These are phyloP conservation scores for Tympanoctomys barrerae DNA, from an alignment of 2,797 vertebrate species.

Conservation along the genomic window DNA sequence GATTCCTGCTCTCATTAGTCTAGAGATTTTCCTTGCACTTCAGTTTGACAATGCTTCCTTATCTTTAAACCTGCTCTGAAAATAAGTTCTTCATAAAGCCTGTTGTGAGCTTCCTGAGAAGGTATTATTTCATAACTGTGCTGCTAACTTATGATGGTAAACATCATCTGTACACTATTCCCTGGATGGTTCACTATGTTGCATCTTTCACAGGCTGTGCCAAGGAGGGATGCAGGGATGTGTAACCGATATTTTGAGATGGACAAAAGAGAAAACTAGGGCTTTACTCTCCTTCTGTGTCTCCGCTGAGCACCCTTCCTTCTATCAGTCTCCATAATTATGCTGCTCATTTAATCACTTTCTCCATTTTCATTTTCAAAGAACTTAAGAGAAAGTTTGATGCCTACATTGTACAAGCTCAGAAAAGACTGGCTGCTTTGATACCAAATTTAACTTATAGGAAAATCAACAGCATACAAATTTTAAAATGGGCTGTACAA, in stretches of 20 bases:
- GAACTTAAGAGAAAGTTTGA: neutral
- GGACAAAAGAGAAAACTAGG: neutral
- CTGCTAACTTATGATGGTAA: neutral
- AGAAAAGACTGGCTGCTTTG: neutral
- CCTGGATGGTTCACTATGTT: neutral
- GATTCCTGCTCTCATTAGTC: neutral
- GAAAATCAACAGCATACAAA: neutral
- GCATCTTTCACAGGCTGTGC: neutral
- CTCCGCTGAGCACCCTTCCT: neutral
- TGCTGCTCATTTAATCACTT: rapidly evolving
- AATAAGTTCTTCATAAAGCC: neutral
- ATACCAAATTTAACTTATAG: neutral
- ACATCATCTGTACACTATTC: neutral
- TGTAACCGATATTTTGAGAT: neutral
- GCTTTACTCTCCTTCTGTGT: neutral
- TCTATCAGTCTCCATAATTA: no score
- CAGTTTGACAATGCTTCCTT: neutral
- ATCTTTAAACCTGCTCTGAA: neutral
- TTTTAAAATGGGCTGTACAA: neutral
- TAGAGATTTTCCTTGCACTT: neutral
- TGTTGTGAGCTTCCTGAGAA: neutral
- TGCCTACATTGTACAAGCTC: neutral
- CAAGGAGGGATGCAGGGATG: neutral
- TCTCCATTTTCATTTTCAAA: neutral
- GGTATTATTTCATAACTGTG: neutral